Evolutionary conservation across 1,140 invertebrate genomes (phyloP).

Genomic region (Oscheius sp.): DNA sequence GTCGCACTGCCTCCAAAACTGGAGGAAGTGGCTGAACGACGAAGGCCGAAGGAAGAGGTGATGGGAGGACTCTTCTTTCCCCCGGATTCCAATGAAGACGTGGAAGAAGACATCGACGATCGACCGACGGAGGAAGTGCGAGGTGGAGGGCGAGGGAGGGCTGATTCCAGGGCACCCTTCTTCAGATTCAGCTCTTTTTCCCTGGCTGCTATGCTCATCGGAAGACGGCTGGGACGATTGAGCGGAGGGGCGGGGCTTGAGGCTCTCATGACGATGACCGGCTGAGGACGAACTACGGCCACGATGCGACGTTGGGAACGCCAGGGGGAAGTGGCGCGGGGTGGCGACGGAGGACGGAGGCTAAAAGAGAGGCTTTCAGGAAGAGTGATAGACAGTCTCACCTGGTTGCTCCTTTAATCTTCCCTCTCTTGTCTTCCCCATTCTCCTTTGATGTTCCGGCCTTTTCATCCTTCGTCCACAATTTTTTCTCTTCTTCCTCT

Average conservation of each 20-base stretch:
- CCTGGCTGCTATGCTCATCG: conserved; percentile 13
- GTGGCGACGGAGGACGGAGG: background rate
- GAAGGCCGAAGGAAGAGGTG: conserved; percentile 6
- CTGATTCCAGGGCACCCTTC: conserved; percentile 11
- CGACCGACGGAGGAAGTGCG: background rate
- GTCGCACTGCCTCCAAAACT: conserved; percentile 5
- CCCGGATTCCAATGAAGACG: conserved; percentile 10
- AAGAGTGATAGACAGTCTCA: too few relatives aligned
- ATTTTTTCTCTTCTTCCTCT: conserved; percentile 48
- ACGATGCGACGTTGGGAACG: conserved; percentile 8
- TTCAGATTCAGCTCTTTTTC: background rate
- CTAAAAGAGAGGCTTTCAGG: background rate
- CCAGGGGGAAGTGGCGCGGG: conserved; percentile 24
- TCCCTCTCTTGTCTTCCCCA: conserved; percentile 12
- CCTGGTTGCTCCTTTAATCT: background rate
- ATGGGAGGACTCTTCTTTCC: too few relatives aligned
- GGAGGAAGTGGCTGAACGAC: conserved; percentile 38
- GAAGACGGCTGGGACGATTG: conserved; percentile 39
- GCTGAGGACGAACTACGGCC: conserved; percentile 25
- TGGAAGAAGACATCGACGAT: conserved; percentile 20
- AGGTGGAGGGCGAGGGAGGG: conserved; percentile 10
- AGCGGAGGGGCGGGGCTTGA: conserved; percentile 6
- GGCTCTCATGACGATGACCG: conserved; percentile 15
- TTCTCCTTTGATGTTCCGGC: conserved; percentile 19
- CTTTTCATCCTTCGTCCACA: conserved; percentile 50